Percentiles rank a stretch among this genome's conserved stretches.
These are phyloP conservation scores for Hoplostethus atlanticus DNA, from an alignment of 2,797 vertebrate genomes.

Conservation along the genomic window DNA sequence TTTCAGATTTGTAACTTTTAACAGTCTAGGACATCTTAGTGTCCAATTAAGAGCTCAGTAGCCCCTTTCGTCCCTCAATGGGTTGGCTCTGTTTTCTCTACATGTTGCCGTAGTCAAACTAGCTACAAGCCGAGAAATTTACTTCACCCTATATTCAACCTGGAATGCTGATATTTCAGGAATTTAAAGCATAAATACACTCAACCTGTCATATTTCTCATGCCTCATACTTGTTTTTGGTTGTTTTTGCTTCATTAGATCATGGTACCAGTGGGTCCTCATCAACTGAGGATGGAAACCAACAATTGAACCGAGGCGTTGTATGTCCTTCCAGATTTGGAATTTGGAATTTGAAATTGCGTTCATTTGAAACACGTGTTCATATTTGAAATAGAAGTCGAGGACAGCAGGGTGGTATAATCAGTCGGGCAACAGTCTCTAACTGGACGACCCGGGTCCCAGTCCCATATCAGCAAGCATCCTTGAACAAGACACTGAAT, in stretches of 20 bases:
- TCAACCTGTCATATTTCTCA: background rate
- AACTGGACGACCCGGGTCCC: background rate
- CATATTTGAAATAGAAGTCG: background rate
- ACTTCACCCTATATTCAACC: conserved; percentile 19
- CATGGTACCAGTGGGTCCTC: conserved; percentile 67
- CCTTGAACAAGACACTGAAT: background rate
- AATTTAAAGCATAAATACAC: background rate
- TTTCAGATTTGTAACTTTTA: background rate
- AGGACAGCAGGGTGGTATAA: background rate
- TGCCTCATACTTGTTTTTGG: conserved; percentile 10
- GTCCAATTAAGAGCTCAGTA: too few species aligned
- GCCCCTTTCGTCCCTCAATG: too few species aligned
- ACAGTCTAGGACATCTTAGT: background rate
- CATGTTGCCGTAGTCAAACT: background rate
- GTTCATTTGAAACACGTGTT: background rate
- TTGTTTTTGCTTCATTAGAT: conserved; percentile 63
- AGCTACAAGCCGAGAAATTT: conserved; percentile 3
- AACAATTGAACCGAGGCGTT: conserved; percentile 89
- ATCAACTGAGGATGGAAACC: conserved; percentile 85
- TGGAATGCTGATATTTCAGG: background rate
- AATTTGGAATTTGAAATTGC: background rate
- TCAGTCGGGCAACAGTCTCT: background rate
- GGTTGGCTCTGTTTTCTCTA: background rate
- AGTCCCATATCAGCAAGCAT: background rate
- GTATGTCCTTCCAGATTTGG: conserved; percentile 78